Evolutionary conservation across 2,797 vertebrate species (phyloP).

Genomic region (Columba guinea): DNA sequence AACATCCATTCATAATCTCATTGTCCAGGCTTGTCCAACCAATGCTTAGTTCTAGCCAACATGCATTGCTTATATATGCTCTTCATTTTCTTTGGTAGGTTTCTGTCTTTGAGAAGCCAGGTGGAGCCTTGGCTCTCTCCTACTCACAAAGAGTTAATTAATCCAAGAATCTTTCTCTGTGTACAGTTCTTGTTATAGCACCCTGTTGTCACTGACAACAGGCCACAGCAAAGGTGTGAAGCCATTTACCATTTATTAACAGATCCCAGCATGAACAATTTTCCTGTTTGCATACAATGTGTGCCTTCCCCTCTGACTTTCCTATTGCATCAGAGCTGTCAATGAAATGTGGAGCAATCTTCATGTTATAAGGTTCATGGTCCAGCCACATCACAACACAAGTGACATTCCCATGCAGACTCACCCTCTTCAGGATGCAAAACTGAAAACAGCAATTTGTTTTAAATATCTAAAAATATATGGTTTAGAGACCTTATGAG

Average conservation of each 20-base stretch:
- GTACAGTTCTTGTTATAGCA: not conserved
- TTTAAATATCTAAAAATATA: not conserved
- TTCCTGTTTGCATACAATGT: conserved; percentile 49
- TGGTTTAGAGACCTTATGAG: not conserved
- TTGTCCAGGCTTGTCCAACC: not conserved
- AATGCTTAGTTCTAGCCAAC: not conserved
- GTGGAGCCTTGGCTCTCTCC: not conserved
- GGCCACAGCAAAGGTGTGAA: not conserved
- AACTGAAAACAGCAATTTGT: not conserved
- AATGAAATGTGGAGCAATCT: conserved; percentile 4
- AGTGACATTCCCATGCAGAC: not conserved
- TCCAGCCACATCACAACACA: not conserved
- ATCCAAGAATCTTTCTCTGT: not conserved
- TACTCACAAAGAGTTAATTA: not conserved
- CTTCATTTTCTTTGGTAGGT: not conserved
- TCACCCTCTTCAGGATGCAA: not conserved
- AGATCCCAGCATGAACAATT: not conserved
- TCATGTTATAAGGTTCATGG: not conserved
- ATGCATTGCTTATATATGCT: not conserved
- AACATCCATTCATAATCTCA: not conserved
- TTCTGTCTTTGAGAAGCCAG: not conserved
- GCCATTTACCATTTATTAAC: not conserved
- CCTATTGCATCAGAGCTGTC: conserved; percentile 5
- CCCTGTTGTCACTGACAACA: not conserved
- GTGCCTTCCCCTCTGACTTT: conserved; percentile 42